Base-by-base conservation (phyloP, 2,113 vertebrate species). In the Lucifuga dentata region DNA sequence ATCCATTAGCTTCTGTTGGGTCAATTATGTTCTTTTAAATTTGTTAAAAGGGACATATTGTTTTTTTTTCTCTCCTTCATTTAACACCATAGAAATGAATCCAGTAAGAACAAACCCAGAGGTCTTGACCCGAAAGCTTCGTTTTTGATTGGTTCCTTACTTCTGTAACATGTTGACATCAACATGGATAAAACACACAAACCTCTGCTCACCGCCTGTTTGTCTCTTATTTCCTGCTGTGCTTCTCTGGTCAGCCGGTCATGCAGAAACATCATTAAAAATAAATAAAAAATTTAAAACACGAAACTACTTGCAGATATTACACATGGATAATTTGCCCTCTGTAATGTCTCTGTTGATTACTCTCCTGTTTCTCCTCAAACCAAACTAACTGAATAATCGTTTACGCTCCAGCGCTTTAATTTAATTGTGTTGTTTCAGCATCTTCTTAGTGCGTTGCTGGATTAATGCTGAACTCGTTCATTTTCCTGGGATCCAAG, bases 341-440 rank as follows among this genome's bases (percentile, higher is more conserved):
- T 51, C 17, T 67, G 72, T 64, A 66, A 71, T 23, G 61, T 78
- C 78, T 77, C 57, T 68, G 64, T 60, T 80, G 77, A 84, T 81
- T 73, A 69, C 65, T 29, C 19, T 50, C 11, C 16, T 32, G 72
- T 64, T 76, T 67, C 67, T 70, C 58, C 52, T 66, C 19, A 21
- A 64, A n/a, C 49, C 39, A 53, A 56, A 43, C 64, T 5, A 24
- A 38, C 64, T 67, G 61, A 64, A 72, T 80, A 76, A 76, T 83
- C 72, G 76, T 78, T 80, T 62, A 80, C 78, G 65, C 84, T 73
- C 65, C 65, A 76, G 53, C 15, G 70, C 60, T 52, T 78, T 82
- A 36, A 81, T 87, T 82, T 80, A 87, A 87, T 86, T 84, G 63
- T 79, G 77, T 84, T 80, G 80, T 78, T 84, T 65, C 29, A 39